Base-by-base conservation (phyloP, 1,140 invertebrate species). In the Heliothis virescens region DNA sequence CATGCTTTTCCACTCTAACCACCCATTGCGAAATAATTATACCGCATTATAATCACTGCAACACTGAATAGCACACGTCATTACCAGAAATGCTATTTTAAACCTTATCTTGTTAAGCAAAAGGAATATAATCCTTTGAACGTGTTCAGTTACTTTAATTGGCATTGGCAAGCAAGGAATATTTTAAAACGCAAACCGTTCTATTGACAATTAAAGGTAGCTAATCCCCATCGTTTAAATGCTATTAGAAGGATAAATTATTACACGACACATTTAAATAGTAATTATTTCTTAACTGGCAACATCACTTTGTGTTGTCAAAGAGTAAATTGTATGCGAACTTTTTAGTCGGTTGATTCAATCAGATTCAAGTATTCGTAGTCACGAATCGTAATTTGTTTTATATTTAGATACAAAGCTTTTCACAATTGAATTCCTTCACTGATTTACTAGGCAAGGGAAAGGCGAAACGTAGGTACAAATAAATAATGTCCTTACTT, bases 161-260 rank as follows among this genome's bases (percentile, higher is more conserved):
- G 72, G 48, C 57, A 26, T n/a, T 60, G 16, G 21, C 11, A 26
- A 12, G 55, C 10, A 48, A 60, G 29, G 55, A 26, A 57, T 60
- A 74, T 74, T 60, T 69, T 60, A 60, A 60, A 59, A 74, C 62
- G 34, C 72, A 48, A 60, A 74, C 57, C 2, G 12, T 47, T 48
- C n/a, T 48, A 15, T 21, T 4, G 15, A 62, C 12, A 60, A 59
- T 74, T 48, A 60, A 15, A 48, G 29, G 16, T 74, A 62, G 48
- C 34, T 41, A 41, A 41, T 41, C 34, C 34, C 48, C 47, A 15
- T 74, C 34, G 41, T 50, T 60, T 74, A 59, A 74, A 41, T 74
- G 21, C 11, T 34, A 48, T 74, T 60, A 5, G 15, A 62, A 60
- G 34, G 41, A 18, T 13, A 59, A 60, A 55, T 59, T 21, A 41